Conservation (phyloP, 92 coral and sea anemone genomes). For the Phenganax marumi region DNA sequence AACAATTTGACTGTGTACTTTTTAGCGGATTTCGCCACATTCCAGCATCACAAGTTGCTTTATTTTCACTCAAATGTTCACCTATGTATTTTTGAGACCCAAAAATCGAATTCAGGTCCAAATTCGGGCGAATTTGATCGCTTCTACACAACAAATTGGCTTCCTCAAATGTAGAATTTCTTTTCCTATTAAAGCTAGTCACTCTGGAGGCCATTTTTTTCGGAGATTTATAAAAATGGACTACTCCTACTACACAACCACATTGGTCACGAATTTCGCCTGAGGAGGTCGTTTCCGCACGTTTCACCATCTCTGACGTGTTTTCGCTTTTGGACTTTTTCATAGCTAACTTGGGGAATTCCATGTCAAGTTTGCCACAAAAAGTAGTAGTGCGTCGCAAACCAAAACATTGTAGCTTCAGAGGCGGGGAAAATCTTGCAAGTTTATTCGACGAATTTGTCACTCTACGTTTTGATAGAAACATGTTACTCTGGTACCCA, state of each 20-base stretch:
- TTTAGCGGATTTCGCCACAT: background rate
- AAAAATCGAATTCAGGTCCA: background rate
- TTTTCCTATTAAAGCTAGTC: constrained; percentile 16
- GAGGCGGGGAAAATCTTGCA: constrained; percentile 68
- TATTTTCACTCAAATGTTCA: background rate
- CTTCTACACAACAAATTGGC: background rate
- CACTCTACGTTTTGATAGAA: constrained; percentile 52
- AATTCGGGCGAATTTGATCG: background rate
- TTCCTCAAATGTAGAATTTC: background rate
- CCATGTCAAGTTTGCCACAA: constrained; percentile 52
- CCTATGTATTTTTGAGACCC: background rate
- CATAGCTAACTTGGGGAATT: constrained; percentile 5
- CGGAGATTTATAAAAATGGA: constrained; percentile 86
- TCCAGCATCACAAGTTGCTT: background rate
- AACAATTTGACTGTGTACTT: background rate
- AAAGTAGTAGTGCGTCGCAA: constrained; percentile 77
- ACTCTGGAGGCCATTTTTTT: constrained; percentile 40
- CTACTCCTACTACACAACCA: constrained; percentile 73
- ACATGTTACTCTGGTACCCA: constrained; percentile 66
- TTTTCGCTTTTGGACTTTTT: constrained; percentile 18
- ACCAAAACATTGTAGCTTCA: constrained; percentile 65
- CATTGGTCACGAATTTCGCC: constrained; percentile 78
- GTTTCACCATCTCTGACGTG: background rate
- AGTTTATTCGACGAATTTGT: background rate
- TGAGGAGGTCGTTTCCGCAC: constrained; percentile 2